Percentiles rank a stretch among this genome's conserved stretches.
phyloP scores from a whole-genome alignment of 1,140 invertebrate species.

The Heliothis subflexa region DNA sequence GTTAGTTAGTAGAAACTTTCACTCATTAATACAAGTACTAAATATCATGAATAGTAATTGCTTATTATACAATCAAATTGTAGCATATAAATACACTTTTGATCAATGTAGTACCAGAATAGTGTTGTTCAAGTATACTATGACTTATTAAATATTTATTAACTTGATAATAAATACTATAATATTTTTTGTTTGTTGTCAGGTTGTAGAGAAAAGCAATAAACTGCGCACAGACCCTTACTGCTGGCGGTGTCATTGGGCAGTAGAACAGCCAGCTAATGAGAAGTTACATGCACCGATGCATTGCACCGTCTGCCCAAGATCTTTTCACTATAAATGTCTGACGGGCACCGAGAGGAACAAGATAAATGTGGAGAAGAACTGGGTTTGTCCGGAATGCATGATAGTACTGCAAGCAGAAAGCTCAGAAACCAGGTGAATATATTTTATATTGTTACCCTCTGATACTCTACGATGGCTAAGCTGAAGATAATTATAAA shows the following conservation, averaged over 20 bases:
- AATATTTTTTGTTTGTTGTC: conserved; percentile 1
- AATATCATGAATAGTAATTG: too few relatives aligned
- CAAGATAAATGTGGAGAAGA: conserved; percentile 85
- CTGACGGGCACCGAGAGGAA: conserved; percentile 81
- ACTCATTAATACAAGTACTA: background rate
- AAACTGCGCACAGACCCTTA: conserved; percentile 89
- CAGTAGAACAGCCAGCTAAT: conserved; percentile 84
- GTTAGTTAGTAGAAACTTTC: conserved; percentile 1
- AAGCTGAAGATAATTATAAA: too few relatives aligned
- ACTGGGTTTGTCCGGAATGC: conserved; percentile 96
- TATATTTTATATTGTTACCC: too few relatives aligned
- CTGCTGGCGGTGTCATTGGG: conserved; percentile 95
- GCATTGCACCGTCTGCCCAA: conserved; percentile 93
- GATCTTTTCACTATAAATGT: conserved; percentile 94
- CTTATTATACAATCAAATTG: too few relatives aligned
- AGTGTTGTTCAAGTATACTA: too few relatives aligned
- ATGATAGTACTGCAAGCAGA: conserved; percentile 92
- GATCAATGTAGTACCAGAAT: too few relatives aligned
- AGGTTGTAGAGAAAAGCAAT: conserved; percentile 57
- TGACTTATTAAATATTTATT: too few relatives aligned
- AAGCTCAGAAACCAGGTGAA: conserved; percentile 88
- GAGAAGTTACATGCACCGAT: conserved; percentile 79
- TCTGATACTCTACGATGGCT: too few relatives aligned
- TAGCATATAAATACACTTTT: too few relatives aligned
- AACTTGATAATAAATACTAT: background rate